Base-by-base conservation (phyloP, 2,888 invertebrate genomes). In the Heliothis peltigera region DNA sequence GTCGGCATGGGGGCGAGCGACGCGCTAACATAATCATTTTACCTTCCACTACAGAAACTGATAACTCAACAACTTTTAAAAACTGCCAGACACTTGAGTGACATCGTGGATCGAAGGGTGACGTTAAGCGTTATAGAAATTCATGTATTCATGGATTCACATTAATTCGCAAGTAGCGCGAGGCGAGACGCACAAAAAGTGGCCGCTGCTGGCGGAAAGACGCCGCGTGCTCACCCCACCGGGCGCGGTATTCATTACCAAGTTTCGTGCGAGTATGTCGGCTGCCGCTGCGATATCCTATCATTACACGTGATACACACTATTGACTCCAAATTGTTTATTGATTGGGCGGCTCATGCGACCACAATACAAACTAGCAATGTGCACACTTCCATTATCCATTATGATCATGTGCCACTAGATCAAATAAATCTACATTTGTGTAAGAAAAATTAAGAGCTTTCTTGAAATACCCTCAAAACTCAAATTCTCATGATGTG, bases 111-210 rank as follows among this genome's bases (percentile, higher is more conserved):
- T 42, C 60, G 62, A 59, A 63, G 57, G 64, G 52, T 79, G 75
- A 81, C 75, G 70, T 69, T 80, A 81, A 79, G 68, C 77, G 68
- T 70, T 63, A 75, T 71, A 66, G 35, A 75, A 66, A 81, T 83
- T 80, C 71, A 82, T 81, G 57, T 81, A 81, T 80, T 75, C 82
- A 68, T 58, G 72, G 51, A 59, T 63, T 66, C 60, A 73, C 64
- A 66, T 58, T 70, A 48, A 59, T 63, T 66, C 60, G 75, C 64
- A 66, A 64, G 69, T 68, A 70, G 75, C 72, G 64, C 77, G 75
- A 64, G 44, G 62, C 66, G 77, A 72, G 74, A 74, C 80, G 51
- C 62, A 68, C 70, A 83, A 79, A 82, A 82, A 82, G 43, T 58
- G 48, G 10, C 53, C 70, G 68, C 60, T 73, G 70, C 51, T 66